Conservation (phyloP, 2,113 vertebrate genomes). For the Chionomys nivalis region DNA sequence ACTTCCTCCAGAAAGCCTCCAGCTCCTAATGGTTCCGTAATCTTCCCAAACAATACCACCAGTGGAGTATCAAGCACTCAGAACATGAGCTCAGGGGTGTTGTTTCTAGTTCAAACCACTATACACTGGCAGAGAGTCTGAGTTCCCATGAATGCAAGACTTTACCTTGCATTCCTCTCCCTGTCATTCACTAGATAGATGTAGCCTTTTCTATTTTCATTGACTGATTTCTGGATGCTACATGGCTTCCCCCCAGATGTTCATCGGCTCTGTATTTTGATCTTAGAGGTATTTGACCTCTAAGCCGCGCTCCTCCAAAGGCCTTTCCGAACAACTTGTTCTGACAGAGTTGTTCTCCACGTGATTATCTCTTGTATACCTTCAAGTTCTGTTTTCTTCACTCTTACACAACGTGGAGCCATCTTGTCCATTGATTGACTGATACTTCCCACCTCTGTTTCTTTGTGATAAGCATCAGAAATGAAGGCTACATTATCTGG, state of each 20-base stretch:
- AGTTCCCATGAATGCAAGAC: background rate
- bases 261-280: background rate
- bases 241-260: background rate
- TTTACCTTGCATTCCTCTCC: background rate
- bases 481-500: background rate
- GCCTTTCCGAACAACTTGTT: background rate
- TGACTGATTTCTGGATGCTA: background rate
- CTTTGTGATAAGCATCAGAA: background rate
- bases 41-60: background rate
- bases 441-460: background rate
- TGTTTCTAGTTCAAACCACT: background rate
- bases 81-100: background rate
- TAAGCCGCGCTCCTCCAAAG: background rate
- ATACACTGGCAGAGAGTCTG: background rate
- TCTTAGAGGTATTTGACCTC: too few species aligned
- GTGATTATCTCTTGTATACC: background rate
- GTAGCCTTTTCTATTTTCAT: background rate
- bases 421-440: background rate
- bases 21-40: background rate
- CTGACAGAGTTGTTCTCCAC: too few species aligned
- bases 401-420: background rate
- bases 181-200: background rate
- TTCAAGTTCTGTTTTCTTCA: background rate
- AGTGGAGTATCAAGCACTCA: background rate
- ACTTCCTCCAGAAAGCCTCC: background rate